Percentiles rank a stretch among this genome's conserved stretches.
Evolutionary conservation across 2,797 vertebrate species (phyloP).

Genomic region (Intellagama lesueurii): DNA sequence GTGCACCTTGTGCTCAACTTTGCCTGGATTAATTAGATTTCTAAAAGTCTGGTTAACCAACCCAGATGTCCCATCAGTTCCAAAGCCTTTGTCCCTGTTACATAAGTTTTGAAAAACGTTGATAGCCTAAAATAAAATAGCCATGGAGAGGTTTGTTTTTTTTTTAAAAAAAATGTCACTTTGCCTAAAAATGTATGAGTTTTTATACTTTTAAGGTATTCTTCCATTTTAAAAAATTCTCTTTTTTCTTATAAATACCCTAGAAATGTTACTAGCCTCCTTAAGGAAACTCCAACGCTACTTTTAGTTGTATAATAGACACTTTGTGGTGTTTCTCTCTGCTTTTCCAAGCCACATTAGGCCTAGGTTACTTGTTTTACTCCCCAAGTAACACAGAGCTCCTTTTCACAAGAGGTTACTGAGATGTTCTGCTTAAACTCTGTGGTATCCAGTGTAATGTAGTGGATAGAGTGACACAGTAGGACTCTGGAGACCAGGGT

Average conservation of each 20-base stretch:
- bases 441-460: too few relatives aligned
- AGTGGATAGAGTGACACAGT: too few relatives aligned
- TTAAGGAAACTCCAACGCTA: too few relatives aligned
- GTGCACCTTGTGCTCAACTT: background rate
- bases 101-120: background rate
- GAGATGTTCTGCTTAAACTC: background rate
- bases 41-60: background rate
- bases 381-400: background rate
- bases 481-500: too few relatives aligned
- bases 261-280: too few relatives aligned
- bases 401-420: too few relatives aligned
- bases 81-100: background rate
- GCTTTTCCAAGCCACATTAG: background rate
- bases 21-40: background rate
- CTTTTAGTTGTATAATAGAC: background rate
- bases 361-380: background rate
- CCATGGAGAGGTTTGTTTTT: background rate
- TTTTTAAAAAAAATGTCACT: too few relatives aligned
- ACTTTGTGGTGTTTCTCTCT: background rate
- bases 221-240: background rate
- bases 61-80: background rate
- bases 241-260: background rate
- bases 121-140: background rate
- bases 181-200: background rate
- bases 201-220: background rate